phyloP scores from a whole-genome alignment of 2,113 vertebrate species.

The Australoheros scitulus region DNA sequence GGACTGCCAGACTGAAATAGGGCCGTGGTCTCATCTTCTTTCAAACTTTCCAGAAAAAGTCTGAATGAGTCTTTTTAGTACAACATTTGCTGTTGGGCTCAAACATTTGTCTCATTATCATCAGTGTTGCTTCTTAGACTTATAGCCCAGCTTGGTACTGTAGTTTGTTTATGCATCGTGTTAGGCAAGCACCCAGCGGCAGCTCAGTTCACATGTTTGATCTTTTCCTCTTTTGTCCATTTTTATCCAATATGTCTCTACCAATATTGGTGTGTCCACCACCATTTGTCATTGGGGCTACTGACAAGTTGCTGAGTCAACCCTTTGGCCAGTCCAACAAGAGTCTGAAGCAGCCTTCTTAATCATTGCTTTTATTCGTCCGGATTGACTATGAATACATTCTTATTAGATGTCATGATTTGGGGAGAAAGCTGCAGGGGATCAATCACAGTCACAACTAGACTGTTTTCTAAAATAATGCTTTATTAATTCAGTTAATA shows the following conservation, averaged over 20 bases:
- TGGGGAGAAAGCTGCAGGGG: not conserved
- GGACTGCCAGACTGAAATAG: not conserved
- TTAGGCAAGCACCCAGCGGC: not conserved
- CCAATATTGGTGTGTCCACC: not conserved
- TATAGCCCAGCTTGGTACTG: not conserved
- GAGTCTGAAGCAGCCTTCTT: not conserved
- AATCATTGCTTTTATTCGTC: constrained; percentile 16
- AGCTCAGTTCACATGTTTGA: not conserved
- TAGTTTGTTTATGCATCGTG: not conserved
- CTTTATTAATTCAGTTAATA: not conserved
- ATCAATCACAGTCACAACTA: not conserved
- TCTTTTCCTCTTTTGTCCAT: not conserved
- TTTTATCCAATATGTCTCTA: not conserved
- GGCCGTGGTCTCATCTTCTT: not conserved
- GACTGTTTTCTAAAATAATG: not conserved
- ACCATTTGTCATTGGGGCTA: not conserved
- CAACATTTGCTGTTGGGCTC: not conserved
- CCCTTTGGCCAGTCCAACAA: not conserved
- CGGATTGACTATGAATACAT: not conserved
- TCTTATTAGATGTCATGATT: constrained; percentile 6
- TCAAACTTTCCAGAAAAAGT: not conserved
- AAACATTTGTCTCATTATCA: not conserved
- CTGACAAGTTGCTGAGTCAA: not conserved
- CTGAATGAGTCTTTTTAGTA: not conserved
- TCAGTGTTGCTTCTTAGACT: not conserved